Base-by-base conservation (phyloP, 2,888 invertebrate genomes). In the Diarsia mendica region DNA sequence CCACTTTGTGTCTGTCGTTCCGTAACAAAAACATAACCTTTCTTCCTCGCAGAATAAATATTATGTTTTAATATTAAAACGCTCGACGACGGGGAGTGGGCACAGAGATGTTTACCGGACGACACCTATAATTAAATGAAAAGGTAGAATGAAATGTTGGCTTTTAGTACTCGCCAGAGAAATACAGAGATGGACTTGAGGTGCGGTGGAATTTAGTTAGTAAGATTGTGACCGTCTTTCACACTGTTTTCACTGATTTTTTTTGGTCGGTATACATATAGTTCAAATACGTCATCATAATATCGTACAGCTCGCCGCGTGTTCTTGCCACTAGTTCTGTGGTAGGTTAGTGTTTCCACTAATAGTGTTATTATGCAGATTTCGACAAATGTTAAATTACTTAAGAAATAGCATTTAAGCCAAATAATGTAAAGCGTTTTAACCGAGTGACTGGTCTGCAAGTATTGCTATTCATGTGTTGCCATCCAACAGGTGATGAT, bases 51-150 rank as follows among this genome's bases (percentile, higher is more conserved):
- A 69, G n/a, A 68, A 15, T 64, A 69, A 68, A 64, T 77, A 77
- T 69, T 55, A 49, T 23, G 48, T 68, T 39, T 18, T 76, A 67
- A 75, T 73, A 61, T 69, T 77, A 48, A 53, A 77, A 48, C 58
- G 2, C 15, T 71, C 61, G 28, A 20, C 13, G 66, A 46, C 13
- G 28, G 46, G 11, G 4, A 20, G 39, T 39, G 39, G 39, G 39
- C 8, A 51, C n/a, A 48, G 18, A 44, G 53, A 48, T 53, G 78
- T 53, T 66, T 61, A 69, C 51, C 61, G 60, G 53, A 51, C 11
- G 77, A 77, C 77, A 48, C 20, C 18, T 6, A 13, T 23, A 77
- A 64, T 77, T 48, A 61, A 61, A 71, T 61, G 13, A 55, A 58
- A 70, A 77, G 9, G 46, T 60, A 46, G 10, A 20, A 51, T 13